Evolutionary conservation across 2,797 vertebrate species (phyloP), one percentile per base, ranked within the genome.

Genomic region (Rhincodon typus): DNA sequence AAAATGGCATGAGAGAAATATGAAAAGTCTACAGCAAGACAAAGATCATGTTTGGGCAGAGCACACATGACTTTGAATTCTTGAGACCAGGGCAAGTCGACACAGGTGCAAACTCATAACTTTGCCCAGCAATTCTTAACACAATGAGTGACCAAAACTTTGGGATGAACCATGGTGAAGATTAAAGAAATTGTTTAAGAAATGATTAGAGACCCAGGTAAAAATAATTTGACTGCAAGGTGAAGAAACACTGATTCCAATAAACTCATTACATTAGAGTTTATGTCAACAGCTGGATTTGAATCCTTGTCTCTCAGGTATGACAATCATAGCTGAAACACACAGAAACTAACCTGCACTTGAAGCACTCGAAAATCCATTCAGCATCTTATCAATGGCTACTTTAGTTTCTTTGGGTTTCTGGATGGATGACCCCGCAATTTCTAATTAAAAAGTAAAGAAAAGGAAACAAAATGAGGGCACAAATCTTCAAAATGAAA

Each of bases 321-420:
- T 17, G 74, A 79, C 74, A 82, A n/a, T 5, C 77, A 82, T n/a
- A 84, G 46, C 82, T 42, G 8, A 46, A 5, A 21, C 30, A 66
- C 21, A 93, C 34, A 57, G 66, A 42, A 13, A 97, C 97, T 23
- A 90, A 98, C 97, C 97, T 96, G 97, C 50, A 15, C 96, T 96
- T 95, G 95, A 97, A 95, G 97, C 96, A 93, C 96, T 97, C 0
- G 96, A 27, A 84, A 94, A 95, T 90, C 96, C 97, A 42, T 21
- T 93, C 34, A 21, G 3, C 90, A 42, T 69, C 90, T 69, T 93
- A 62, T 69, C 90, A 93, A 69, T 25, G 7, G 66, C 23, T 42
- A 1, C 66, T 93, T 67, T 69, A 23, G 25, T 95, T 50, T 94
- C 93, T 72, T 93, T 38, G 7, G 66, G 90, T 66, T 93, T 93